phyloP scores from a whole-genome alignment of 2,797 vertebrate species.

The Yasuhikotakia modesta region DNA sequence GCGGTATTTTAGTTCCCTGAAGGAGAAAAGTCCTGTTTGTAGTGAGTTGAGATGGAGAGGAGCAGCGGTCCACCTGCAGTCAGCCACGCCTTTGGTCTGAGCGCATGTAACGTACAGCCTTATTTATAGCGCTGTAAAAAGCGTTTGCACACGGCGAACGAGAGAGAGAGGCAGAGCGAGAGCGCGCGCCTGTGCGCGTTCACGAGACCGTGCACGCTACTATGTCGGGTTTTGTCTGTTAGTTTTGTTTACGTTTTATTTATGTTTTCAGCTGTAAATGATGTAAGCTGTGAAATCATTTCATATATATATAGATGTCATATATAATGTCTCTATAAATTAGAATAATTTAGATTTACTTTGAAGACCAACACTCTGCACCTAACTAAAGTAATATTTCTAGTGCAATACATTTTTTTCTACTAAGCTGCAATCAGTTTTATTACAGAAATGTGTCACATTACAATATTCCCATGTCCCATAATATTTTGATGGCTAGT shows the following conservation, averaged over 20 bases:
- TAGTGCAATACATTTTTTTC: no score
- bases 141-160: constrained; percentile 49
- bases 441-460: no score
- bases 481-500: neutral
- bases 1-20: constrained; percentile 48
- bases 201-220: neutral
- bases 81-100: constrained; percentile 62
- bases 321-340: no score
- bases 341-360: no score
- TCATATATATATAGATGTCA: no score
- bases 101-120: constrained; percentile 54
- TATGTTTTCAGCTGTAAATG: no score
- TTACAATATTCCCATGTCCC: neutral
- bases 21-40: constrained; percentile 37
- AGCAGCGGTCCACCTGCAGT: constrained; percentile 63
- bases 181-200: neutral
- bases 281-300: no score
- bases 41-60: constrained; percentile 40
- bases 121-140: constrained; percentile 71
- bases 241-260: no score
- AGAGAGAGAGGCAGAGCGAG: neutral
- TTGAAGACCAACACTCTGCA: no score
- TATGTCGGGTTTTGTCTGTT: neutral
- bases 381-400: no score
- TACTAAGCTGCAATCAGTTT: no score